Evolutionary conservation across 2,797 vertebrate species (phyloP), one percentile per base, ranked within the genome.

Genomic region (Enteromius mattozi): DNA sequence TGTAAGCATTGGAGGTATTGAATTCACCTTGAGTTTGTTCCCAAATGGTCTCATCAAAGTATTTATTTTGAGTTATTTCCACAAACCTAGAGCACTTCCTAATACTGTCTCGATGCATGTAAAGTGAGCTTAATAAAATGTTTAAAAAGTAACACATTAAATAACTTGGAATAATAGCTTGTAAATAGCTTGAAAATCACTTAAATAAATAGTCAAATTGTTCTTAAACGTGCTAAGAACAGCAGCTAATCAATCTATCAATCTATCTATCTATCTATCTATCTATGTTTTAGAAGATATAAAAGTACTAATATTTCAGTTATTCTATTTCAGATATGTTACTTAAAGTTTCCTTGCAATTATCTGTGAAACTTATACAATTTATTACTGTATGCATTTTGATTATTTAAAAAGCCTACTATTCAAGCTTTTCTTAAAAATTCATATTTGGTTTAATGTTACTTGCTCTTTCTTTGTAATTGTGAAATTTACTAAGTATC

Each of bases 41-140:
- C 40, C 83, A 70, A 42, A 42, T 77, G 45, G n/a, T 63, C 9
- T 59, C 81, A 70, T 70, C 27, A 69, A 51, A 24, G 69, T 3
- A 45, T 83, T 40, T 54, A 37, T 80, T 49, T 51, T 35, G 6
- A 49, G 19, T 14, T 45, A 3, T 45, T 82, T 82, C 14, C 24
- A 12, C 21, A 42, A 24, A 37, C 30, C 40, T 27, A 66, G 8
- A 47, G 21, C 40, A 21, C 27, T 49, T 35, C 61, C 17, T 21
- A 47, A 65, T 6, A 47, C 10, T 51, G 45, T 35, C 17, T 54
- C 0, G 0, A n/a, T 35, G 30, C 49, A 54, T 54, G 30, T 8
- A 54, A 35, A 74, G 24, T 51, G 71, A 74, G 71, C 9, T 51
- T 51, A 21, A 17, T 72, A 49, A 49, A 72, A 49, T 49, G 24